These are phyloP conservation scores for Thalassoma bifasciatum DNA, from an alignment of 2,113 vertebrate species.

Conservation along the genomic window DNA sequence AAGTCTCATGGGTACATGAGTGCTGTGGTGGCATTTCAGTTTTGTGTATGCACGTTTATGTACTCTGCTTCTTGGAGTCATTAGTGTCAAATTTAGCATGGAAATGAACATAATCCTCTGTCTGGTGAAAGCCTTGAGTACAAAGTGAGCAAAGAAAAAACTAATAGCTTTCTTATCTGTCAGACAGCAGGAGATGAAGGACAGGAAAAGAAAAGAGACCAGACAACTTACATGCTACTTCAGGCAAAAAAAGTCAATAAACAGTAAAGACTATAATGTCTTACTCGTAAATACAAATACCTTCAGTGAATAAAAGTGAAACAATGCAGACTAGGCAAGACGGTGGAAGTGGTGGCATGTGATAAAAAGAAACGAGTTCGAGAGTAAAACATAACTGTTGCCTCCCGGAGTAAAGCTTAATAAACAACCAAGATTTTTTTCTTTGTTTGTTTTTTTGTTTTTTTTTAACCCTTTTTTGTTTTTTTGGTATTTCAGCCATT, in stretches of 20 bases:
- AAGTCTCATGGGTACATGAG: too few species aligned
- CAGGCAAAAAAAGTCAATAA: neutral
- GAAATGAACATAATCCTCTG: constrained; percentile 22
- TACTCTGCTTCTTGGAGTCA: constrained; percentile 12
- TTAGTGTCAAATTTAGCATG: constrained; percentile 25
- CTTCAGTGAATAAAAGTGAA: constrained; percentile 5
- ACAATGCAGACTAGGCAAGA: constrained; percentile 11
- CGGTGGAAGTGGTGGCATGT: constrained; percentile 6
- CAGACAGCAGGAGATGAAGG: neutral
- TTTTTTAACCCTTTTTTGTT: neutral
- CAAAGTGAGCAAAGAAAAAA: constrained; percentile 22
- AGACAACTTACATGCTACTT: neutral
- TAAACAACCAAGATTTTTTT: neutral
- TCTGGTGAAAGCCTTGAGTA: constrained; percentile 18
- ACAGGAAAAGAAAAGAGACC: neutral
- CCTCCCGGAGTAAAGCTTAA: constrained; percentile 26
- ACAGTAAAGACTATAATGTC: neutral
- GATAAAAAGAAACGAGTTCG: constrained; percentile 6
- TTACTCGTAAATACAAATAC: neutral
- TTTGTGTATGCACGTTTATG: neutral
- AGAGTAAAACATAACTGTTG: constrained; percentile 20
- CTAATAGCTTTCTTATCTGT: constrained; percentile 33
- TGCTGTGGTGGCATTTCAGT: neutral
- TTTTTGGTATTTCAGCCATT: neutral
- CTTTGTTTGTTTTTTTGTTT: neutral